Base-by-base conservation (phyloP, 1,140 invertebrate genomes). In the Anastatus disparis region DNA sequence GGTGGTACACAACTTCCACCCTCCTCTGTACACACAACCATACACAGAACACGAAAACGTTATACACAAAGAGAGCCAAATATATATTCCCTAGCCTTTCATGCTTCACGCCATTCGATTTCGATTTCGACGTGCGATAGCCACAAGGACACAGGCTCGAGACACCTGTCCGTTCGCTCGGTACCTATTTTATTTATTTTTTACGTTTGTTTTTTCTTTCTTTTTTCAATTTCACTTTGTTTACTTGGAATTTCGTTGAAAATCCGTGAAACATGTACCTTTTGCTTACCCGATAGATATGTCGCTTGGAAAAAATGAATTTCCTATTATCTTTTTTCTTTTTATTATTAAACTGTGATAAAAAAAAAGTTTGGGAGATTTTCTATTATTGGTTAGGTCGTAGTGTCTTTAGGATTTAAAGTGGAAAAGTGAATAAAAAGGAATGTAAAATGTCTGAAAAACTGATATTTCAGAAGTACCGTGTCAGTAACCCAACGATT, bases 161-260 rank as follows among this genome's bases (percentile, higher is more conserved):
- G 61, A 52, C 61, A 52, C 61, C 61, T 63, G 44, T 63, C 61
- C 17, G 12, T 35, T 38, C n/a, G 35, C 40, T 50, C 26, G 17
- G 1, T 22, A 9, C n/a, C n/a, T n/a, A n/a, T n/a, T n/a, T n/a
- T n/a, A 58, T 46, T 10, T 13, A 7, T 22, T 26, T 0, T 48
- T 62, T 62, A n/a, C 24, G 6, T 44, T 62, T 46, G 26, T 48
- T 26, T 15, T 20, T 9, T 22, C 26, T n/a, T 3, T 1, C 35
- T 13, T 58, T n/a, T 40, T 35, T 29, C 31, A 58, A 29, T 58
- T 58, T 24, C 2, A 2, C 6, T n/a, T 2, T 29, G 40, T 61
- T 61, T 61, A 27, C 38, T 3, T 35, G 24, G 55, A 13, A 27
- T 38, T 22, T 56, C 17, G n/a, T 22, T 17, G 8, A 40, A 38